These are phyloP conservation scores for Argyresthia albistria DNA, from an alignment of 2,888 invertebrate genomes.

Conservation along the genomic window DNA sequence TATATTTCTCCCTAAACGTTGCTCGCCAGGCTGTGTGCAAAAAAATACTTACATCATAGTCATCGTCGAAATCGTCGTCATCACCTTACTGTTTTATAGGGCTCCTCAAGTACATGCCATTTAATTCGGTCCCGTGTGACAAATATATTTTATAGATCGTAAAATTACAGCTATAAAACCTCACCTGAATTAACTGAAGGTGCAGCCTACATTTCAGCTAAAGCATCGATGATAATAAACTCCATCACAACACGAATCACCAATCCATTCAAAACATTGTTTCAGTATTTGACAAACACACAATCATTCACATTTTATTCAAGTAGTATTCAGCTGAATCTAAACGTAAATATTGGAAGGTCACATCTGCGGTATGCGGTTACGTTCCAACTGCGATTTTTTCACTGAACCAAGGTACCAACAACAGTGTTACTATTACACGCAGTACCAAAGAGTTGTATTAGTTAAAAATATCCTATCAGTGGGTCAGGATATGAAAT, in stretches of 20 bases:
- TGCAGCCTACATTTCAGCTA: not conserved
- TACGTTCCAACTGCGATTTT: slow-evolving; percentile 1
- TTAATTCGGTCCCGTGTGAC: too few species aligned
- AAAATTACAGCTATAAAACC: too few species aligned
- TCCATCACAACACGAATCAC: not conserved
- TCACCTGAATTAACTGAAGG: not conserved
- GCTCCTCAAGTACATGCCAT: too few species aligned
- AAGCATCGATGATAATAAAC: not conserved
- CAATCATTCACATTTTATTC: slow-evolving; percentile 27
- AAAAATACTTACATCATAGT: too few species aligned
- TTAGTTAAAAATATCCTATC: not conserved
- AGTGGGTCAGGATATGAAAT: slow-evolving; percentile 27
- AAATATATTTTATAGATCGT: too few species aligned
- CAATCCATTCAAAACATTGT: not conserved
- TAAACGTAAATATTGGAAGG: slow-evolving; percentile 15
- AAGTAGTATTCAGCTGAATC: slow-evolving; percentile 18
- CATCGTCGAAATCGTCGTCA: too few species aligned
- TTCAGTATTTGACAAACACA: slow-evolving; percentile 21
- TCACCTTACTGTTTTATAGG: too few species aligned
- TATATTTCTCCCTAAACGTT: too few species aligned
- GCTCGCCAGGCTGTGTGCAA: too few species aligned
- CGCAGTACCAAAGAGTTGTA: not conserved
- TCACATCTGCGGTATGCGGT: slow-evolving; percentile 10
- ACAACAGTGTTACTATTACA: too few species aligned
- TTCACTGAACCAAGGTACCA: not conserved